Evolutionary conservation across 2,888 invertebrate species (phyloP), one percentile per base, ranked within the genome.

Genomic region (Cheilosia soror): DNA sequence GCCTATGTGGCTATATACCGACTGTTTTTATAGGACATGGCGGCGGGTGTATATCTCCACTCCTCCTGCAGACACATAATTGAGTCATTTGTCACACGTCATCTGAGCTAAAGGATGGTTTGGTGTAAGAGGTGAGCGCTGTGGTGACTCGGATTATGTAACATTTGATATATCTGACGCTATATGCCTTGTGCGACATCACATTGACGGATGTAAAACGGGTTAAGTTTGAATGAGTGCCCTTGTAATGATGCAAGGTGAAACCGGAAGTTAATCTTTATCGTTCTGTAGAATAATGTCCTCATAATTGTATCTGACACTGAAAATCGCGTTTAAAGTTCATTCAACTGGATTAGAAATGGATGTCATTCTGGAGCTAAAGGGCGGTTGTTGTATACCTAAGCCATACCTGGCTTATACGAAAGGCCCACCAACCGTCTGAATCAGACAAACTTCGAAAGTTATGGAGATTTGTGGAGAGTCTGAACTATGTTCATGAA

Each of bases 1-100:
- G 11, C 37, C 37, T 11, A 11, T 37, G 11, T 2, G 11, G 11
- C 37, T 11, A 20, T 20, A 20, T 11, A 37, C 11, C 11, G 37
- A 11, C 11, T 37, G 47, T 6, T 15, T 20, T 47, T 15, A 9
- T 47, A 7, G 47, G 47, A 13, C 15, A 44, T 44, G 15, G 44
- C n/a, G 2, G 42, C n/a, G n/a, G 15, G 4, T 9, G 11, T 9
- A 1, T 37, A 37, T 5, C 29, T 37, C 3, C 42, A 13, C 15
- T 44, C 5, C 42, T 62, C 33, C 33, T 53, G 60, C 44, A 20
- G 68, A 72, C 58, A 78, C 44, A 83, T 83, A 83, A 83, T 83
- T 78, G 83, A 83, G 78, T 73, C 83, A 78, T 83, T 83, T 83
- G 73, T 83, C 72, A 78, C 72, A 78, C 66, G 72, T 83, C 73